Percentiles rank a stretch among this genome's conserved stretches.
Conservation (phyloP, 2,888 invertebrate species). For the Napeogenes inachia region DNA sequence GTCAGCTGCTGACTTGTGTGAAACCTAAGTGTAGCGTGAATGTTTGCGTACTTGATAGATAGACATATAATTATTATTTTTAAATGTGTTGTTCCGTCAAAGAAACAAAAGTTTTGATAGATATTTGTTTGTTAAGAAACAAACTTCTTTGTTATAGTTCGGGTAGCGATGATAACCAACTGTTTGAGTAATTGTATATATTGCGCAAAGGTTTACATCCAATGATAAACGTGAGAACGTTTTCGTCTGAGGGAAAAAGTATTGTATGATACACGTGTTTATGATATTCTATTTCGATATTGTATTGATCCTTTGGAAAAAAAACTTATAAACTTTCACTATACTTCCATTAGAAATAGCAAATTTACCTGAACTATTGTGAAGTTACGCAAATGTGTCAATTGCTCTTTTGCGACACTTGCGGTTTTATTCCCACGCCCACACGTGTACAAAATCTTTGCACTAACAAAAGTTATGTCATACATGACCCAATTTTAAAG, state of each 20-base stretch:
- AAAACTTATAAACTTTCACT: conserved; percentile 24
- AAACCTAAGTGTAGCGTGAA: conserved; percentile 3
- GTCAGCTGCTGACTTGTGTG: conserved; percentile 26
- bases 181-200: conserved; percentile 16
- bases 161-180: conserved; percentile 8
- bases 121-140: neutral
- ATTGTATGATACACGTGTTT: conserved; percentile 24
- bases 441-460: conserved; percentile 59
- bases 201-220: conserved; percentile 21
- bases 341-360: conserved; percentile 11
- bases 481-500: conserved; percentile 23
- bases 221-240: conserved; percentile 23
- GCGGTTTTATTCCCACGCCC: conserved; percentile 54
- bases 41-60: neutral
- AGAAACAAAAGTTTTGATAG: neutral
- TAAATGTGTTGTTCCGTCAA: too few species aligned
- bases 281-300: conserved; percentile 14
- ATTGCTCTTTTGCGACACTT: conserved; percentile 48
- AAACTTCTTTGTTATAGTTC: conserved; percentile 3
- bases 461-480: conserved; percentile 14
- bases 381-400: conserved; percentile 44
- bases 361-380: conserved; percentile 39
- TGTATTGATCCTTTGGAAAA: conserved; percentile 11
- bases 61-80: neutral
- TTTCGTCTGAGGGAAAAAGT: conserved; percentile 10